Conservation (phyloP, 2,797 vertebrate genomes). For the Salarias fasciatus region DNA sequence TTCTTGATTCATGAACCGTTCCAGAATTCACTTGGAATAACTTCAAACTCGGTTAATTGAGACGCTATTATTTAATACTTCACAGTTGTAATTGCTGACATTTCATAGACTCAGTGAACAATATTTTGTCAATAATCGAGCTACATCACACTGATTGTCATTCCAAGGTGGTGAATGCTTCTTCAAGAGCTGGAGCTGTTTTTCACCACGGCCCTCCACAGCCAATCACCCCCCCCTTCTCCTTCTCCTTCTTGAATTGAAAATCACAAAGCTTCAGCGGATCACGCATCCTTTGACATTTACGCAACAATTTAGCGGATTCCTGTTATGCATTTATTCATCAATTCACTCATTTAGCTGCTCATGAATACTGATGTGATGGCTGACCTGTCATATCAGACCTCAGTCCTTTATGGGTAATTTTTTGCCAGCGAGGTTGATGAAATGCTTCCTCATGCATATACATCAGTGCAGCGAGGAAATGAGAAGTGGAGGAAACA, state of each 20-base stretch:
- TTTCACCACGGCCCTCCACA: constrained; percentile 42
- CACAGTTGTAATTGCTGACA: too few relatives aligned
- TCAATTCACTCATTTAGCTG: constrained; percentile 74
- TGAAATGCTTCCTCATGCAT: constrained; percentile 72
- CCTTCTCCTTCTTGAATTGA: constrained; percentile 37
- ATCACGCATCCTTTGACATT: constrained; percentile 78
- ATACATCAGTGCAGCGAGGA: constrained; percentile 60
- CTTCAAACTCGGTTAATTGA: too few relatives aligned
- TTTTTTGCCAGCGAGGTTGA: constrained; percentile 67
- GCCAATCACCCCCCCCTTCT: constrained; percentile 48
- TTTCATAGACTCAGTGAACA: too few relatives aligned
- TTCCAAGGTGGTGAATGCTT: too few relatives aligned
- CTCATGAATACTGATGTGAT: constrained; percentile 83
- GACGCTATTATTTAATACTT: too few relatives aligned
- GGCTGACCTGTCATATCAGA: constrained; percentile 67
- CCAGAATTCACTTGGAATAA: too few relatives aligned
- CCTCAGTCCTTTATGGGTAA: constrained; percentile 60
- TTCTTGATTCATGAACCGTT: too few relatives aligned
- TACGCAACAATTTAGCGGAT: constrained; percentile 73
- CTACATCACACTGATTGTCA: too few relatives aligned
- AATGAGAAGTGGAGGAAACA: constrained; percentile 39
- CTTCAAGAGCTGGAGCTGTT: constrained; percentile 14
- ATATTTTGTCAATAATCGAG: too few relatives aligned
- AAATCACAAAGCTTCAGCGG: constrained; percentile 57
- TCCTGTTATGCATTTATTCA: constrained; percentile 84